Percentiles rank a stretch among this genome's conserved stretches.
phyloP scores from a whole-genome alignment of 2,113 vertebrate species.

The Caretta caretta region DNA sequence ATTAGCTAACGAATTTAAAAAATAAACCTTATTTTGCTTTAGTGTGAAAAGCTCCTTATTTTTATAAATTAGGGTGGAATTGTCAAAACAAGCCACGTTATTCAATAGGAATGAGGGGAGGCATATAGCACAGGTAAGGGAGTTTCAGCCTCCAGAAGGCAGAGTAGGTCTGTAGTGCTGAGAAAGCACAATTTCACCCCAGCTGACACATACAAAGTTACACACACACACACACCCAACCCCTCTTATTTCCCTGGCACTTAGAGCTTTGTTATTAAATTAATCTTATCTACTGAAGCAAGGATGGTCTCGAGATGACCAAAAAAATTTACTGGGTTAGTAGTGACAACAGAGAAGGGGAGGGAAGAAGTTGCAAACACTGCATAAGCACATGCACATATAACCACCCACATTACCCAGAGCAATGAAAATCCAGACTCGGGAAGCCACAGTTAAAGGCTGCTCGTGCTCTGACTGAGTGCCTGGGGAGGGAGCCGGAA shows the following conservation, averaged over 20 bases:
- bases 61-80: background rate
- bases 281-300: background rate
- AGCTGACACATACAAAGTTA: background rate
- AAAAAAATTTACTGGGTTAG: background rate
- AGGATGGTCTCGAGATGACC: background rate
- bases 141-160: background rate
- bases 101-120: background rate
- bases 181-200: background rate
- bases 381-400: conserved; percentile 42
- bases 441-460: background rate
- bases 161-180: background rate
- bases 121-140: background rate
- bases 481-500: fast-evolving
- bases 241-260: background rate
- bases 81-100: background rate
- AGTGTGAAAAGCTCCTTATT: background rate
- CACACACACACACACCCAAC: background rate
- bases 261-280: background rate
- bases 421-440: background rate
- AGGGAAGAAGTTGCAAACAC: conserved; percentile 33
- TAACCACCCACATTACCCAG: fast-evolving
- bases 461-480: background rate
- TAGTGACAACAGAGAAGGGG: background rate
- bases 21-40: background rate
- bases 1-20: too few species aligned